These are phyloP conservation scores for Heterotilapia buettikoferi DNA, from an alignment of 2,113 vertebrate genomes.

Conservation along the genomic window DNA sequence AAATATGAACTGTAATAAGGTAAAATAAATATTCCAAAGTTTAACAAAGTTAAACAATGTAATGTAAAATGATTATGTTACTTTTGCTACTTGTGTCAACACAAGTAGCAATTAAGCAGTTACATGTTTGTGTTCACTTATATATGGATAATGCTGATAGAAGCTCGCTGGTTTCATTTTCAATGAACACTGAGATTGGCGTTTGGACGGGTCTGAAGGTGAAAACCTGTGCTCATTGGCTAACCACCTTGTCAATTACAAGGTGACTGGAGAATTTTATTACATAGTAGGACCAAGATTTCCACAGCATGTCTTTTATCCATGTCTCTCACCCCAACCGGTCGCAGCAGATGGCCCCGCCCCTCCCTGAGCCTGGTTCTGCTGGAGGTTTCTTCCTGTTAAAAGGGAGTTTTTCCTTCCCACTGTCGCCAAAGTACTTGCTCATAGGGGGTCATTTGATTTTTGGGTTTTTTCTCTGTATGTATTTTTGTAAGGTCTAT, in stretches of 20 bases:
- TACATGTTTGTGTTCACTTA: not conserved
- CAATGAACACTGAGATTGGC: not conserved
- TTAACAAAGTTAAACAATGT: not conserved
- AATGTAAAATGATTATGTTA: not conserved
- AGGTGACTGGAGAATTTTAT: not conserved
- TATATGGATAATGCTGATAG: not conserved
- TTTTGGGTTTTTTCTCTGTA: rapidly evolving
- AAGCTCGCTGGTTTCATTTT: rapidly evolving
- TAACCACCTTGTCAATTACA: not conserved
- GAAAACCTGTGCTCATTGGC: not conserved
- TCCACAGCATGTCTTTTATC: not conserved
- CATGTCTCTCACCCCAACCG: not conserved
- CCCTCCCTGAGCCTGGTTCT: not conserved
- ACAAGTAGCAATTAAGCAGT: not conserved
- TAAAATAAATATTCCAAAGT: not conserved
- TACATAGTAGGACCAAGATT: not conserved
- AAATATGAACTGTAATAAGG: not conserved
- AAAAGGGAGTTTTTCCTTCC: not conserved
- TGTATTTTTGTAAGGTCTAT: not conserved
- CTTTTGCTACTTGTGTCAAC: not conserved
- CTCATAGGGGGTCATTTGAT: not conserved
- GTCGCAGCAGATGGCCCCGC: not conserved
- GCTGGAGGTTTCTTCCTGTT: not conserved
- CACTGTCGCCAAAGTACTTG: rapidly evolving
- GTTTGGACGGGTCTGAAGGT: not conserved